Percentiles rank a stretch among this genome's conserved stretches.
These are phyloP conservation scores for Campoletis raptor DNA, from an alignment of 2,888 invertebrate species.

Conservation along the genomic window DNA sequence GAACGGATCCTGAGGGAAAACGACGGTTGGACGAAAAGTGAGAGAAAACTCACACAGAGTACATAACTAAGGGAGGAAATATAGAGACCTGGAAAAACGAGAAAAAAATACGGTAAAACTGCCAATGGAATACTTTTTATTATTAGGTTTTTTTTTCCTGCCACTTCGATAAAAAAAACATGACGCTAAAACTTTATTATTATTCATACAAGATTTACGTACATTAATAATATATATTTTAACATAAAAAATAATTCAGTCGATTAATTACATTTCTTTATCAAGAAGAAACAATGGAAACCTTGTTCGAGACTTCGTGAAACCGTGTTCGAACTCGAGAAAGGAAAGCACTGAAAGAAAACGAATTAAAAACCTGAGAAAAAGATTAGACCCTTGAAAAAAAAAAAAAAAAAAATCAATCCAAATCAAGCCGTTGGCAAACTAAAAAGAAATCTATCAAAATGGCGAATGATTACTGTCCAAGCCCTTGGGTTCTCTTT, in stretches of 20 bases:
- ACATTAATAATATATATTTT: neutral
- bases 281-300: neutral
- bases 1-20: constrained; percentile 41
- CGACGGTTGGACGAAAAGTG: constrained; percentile 18
- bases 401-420: neutral
- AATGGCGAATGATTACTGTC: neutral
- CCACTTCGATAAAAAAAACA: neutral
- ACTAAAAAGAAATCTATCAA: neutral
- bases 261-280: neutral
- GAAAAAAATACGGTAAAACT: neutral
- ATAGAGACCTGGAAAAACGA: neutral
- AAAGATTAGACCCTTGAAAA: neutral
- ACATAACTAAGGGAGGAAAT: constrained; percentile 3
- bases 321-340: neutral
- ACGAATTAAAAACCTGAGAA: neutral
- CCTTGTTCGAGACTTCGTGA: neutral
- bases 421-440: neutral
- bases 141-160: neutral
- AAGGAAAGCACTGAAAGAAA: neutral
- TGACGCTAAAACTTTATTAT: neutral
- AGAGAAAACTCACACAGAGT: constrained; percentile 16
- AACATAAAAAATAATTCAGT: neutral
- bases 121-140: constrained; percentile 7
- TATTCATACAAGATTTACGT: neutral
- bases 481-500: neutral